Conservation (phyloP, 2,797 vertebrate species). For the Tamandua tetradactyla region DNA sequence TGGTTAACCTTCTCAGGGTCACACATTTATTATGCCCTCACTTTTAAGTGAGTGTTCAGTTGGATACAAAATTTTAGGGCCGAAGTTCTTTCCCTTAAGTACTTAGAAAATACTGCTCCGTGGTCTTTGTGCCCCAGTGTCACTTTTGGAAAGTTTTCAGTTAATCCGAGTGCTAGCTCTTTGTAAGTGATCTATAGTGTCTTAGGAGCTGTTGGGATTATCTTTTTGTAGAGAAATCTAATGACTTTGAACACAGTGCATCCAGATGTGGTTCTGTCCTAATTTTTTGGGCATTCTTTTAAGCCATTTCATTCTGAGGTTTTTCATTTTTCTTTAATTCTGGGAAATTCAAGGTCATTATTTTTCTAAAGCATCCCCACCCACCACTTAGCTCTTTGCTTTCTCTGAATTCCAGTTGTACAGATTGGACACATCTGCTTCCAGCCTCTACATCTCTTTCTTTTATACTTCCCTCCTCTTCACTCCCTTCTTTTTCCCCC, state of each 20-base stretch:
- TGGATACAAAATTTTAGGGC: background rate
- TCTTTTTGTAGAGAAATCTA: background rate
- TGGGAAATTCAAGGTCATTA: background rate
- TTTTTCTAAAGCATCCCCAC: background rate
- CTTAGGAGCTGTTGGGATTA: background rate
- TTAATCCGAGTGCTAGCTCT: background rate
- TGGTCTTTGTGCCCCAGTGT: background rate
- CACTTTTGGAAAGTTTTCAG: background rate
- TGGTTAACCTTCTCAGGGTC: background rate
- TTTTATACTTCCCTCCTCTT: too few relatives aligned
- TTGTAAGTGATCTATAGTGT: background rate
- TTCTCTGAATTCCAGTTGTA: background rate
- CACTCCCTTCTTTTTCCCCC: too few relatives aligned
- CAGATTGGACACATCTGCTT: background rate
- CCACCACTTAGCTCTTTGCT: background rate
- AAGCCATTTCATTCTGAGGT: background rate
- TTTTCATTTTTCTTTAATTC: background rate
- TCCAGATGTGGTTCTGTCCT: background rate
- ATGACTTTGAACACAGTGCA: background rate
- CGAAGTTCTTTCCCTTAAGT: background rate
- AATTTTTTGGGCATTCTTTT: background rate
- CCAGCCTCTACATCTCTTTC: background rate
- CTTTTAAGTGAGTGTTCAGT: background rate
- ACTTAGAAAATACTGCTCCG: background rate
- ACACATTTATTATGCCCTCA: background rate